phyloP scores from a whole-genome alignment of 2,888 invertebrate species.

The Amphipyra berbera region DNA sequence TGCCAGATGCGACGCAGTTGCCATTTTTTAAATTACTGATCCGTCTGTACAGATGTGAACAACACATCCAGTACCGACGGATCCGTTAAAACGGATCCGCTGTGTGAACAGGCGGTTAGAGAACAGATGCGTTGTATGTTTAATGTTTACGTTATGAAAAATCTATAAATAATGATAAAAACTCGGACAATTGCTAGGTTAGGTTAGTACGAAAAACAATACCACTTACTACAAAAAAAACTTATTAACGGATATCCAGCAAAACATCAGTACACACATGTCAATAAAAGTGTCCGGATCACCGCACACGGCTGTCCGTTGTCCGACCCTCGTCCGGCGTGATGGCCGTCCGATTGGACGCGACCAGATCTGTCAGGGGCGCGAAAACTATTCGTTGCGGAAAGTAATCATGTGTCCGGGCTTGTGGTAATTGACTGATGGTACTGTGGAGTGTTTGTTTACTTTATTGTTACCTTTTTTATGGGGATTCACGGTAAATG shows the following conservation, averaged over 20 bases:
- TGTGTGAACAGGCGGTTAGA: too few species aligned
- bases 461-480: slow-evolving; percentile 8
- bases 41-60: too few species aligned
- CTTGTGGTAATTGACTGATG: slow-evolving; percentile 7
- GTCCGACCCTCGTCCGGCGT: slow-evolving; percentile 56
- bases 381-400: slow-evolving; percentile 43
- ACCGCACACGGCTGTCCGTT: slow-evolving; percentile 27
- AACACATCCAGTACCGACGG: too few species aligned
- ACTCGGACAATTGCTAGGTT: too few species aligned
- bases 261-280: slow-evolving; percentile 50
- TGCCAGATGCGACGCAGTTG: too few species aligned
- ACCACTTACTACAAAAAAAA: slow-evolving; percentile 13
- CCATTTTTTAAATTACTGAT: too few species aligned
- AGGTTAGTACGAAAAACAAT: too few species aligned
- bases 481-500: background rate
- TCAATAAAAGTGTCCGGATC: slow-evolving; percentile 47
- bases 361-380: slow-evolving; percentile 53
- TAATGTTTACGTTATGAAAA: too few species aligned
- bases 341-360: slow-evolving; percentile 43
- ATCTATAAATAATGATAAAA: too few species aligned
- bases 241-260: slow-evolving; percentile 20
- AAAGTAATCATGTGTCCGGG: slow-evolving; percentile 52
- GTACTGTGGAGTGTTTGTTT: slow-evolving; percentile 3
- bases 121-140: too few species aligned
- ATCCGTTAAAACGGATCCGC: too few species aligned